Conservation (phyloP, 2,888 invertebrate species). For the Spialia ferax region DNA sequence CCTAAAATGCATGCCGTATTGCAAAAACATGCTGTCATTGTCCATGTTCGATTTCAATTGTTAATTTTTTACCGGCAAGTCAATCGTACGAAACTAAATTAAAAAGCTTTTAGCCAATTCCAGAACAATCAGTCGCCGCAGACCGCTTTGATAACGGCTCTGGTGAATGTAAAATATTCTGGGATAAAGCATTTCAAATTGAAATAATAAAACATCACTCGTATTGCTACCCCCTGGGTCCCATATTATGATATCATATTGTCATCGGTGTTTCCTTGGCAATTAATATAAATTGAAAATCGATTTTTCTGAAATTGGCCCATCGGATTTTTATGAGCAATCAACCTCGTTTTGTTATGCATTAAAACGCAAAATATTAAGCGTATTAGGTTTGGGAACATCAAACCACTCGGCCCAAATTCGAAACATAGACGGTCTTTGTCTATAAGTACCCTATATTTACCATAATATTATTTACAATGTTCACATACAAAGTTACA, state of each 20-base stretch:
- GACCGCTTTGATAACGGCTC: slow-evolving; percentile 19
- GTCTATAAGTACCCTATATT: no score
- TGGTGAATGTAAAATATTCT: slow-evolving; percentile 18
- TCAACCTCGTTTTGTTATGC: not conserved
- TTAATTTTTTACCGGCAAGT: slow-evolving; percentile 18
- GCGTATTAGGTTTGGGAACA: not conserved
- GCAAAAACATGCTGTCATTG: slow-evolving; percentile 7
- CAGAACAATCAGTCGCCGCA: slow-evolving; percentile 16
- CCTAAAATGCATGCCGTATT: not conserved
- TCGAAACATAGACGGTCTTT: no score
- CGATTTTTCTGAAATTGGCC: not conserved
- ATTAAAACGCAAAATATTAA: not conserved
- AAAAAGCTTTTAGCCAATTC: slow-evolving; percentile 25
- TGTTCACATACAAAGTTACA: no score
- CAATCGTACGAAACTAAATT: slow-evolving; percentile 22
- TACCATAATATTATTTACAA: no score
- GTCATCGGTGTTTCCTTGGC: not conserved
- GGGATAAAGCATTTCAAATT: slow-evolving; percentile 1
- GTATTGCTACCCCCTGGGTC: not conserved
- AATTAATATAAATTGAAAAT: slow-evolving; percentile 8
- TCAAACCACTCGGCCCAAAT: no score
- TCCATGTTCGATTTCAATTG: slow-evolving; percentile 7
- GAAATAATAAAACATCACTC: not conserved
- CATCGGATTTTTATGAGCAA: not conserved
- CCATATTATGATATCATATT: not conserved